A percentile compares a stretch with the other conserved stretches of the same genome.
These are phyloP conservation scores for Hypothenemus hampei DNA, from an alignment of 1,140 invertebrate species.

Conservation along the genomic window DNA sequence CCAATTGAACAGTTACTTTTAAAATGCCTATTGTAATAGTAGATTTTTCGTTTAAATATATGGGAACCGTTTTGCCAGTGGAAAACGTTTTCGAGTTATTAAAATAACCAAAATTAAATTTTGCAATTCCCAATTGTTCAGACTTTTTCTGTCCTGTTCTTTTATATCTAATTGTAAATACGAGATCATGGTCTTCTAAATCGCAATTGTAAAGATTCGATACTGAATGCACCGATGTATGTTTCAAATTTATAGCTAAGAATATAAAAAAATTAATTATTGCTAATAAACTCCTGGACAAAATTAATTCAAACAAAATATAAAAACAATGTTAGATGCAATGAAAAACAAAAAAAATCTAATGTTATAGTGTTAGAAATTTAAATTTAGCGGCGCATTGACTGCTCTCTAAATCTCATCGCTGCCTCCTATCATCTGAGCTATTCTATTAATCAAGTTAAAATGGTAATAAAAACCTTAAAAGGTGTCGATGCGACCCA, in stretches of 20 bases:
- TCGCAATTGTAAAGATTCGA: slow-evolving; percentile 31
- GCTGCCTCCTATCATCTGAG: too few relatives aligned
- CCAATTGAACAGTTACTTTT: slow-evolving; percentile 48
- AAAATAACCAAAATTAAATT: slow-evolving; percentile 37
- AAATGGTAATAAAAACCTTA: too few relatives aligned
- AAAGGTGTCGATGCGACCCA: too few relatives aligned
- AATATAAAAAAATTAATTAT: slow-evolving; percentile 7
- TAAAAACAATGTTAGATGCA: too few relatives aligned
- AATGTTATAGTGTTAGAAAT: too few relatives aligned
- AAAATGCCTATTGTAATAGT: slow-evolving; percentile 39
- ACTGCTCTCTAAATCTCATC: too few relatives aligned
- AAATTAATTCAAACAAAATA: background rate
- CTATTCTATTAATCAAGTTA: too few relatives aligned
- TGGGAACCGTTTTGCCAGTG: slow-evolving; percentile 32
- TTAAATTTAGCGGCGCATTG: too few relatives aligned
- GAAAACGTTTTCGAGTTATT: slow-evolving; percentile 30
- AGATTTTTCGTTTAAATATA: slow-evolving; percentile 33
- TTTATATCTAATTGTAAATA: slow-evolving; percentile 37
- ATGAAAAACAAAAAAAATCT: too few relatives aligned
- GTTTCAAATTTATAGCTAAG: slow-evolving; percentile 36
- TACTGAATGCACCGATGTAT: slow-evolving; percentile 37
- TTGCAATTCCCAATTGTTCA: slow-evolving; percentile 33
- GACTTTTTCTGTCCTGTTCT: slow-evolving; percentile 36
- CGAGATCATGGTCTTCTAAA: slow-evolving; percentile 32
- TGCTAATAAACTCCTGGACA: background rate